Percentiles rank a stretch among this genome's conserved stretches.
Evolutionary conservation across 2,113 vertebrate species (phyloP).

Genomic region (Pachyramphus minor): DNA sequence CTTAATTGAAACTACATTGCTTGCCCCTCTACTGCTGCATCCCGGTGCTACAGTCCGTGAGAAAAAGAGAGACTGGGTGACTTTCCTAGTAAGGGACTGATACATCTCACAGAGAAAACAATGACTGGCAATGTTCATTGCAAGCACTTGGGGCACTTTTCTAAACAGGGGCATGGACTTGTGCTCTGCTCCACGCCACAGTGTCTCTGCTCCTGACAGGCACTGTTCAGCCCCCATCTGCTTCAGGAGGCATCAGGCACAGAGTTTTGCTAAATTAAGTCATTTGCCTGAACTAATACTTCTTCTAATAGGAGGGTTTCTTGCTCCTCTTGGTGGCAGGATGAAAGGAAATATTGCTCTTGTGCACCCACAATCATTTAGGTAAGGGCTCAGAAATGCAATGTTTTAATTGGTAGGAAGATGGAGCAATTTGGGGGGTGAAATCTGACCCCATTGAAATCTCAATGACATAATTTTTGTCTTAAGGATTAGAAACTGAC

Average conservation of each 20-base stretch:
- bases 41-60: not conserved
- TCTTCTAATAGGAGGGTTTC: not conserved
- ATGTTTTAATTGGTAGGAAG: not conserved
- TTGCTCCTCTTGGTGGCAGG: not conserved
- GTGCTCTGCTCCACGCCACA: not conserved
- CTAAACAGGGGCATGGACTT: conserved; percentile 19
- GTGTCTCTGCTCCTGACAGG: conserved; percentile 2
- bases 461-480: not conserved
- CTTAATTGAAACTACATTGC: conserved; percentile 73
- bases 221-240: not conserved
- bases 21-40: conserved; percentile 7
- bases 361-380: not conserved
- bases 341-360: not conserved
- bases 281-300: not conserved
- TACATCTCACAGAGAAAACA: conserved; percentile 8
- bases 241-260: not conserved
- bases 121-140: conserved; percentile 32
- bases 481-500: not conserved
- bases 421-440: not conserved
- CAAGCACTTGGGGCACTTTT: conserved; percentile 2
- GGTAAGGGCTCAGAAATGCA: not conserved
- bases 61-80: conserved; percentile 30
- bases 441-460: not conserved
- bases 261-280: not conserved
- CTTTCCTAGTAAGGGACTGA: conserved; percentile 10